Evolutionary conservation across 1,140 invertebrate species (phyloP), one percentile per base, ranked within the genome.

Genomic region (Zaprionus davidi): DNA sequence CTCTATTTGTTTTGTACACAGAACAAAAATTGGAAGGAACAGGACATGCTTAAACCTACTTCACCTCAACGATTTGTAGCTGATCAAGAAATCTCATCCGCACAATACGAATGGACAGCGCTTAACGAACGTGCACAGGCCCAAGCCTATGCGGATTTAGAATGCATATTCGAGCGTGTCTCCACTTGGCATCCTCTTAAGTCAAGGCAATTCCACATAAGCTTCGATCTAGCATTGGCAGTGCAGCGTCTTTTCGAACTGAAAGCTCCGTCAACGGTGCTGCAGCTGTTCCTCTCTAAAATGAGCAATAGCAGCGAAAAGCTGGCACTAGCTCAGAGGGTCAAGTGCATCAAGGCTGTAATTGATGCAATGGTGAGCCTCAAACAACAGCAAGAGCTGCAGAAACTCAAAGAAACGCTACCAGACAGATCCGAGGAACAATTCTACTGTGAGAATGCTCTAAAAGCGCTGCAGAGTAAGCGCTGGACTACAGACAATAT

Each of bases 401-500:
- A 78, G n/a, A 76, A 92, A 57, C 76, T 91, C 5, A 91, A 80
- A 20, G 80, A 91, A 4, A 69, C 87, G 13, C 51, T 93, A 13
- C 66, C 86, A 2, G 81, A 90, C 9, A 70, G 91, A 17, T 91
- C 81, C 38, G 92, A 93, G 57, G 92, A 92, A 59, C 77, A 87
- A 49, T 92, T 92, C 56, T 93, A 93, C 56, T 92, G 92, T 57
- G 92, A 93, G 51, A 93, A 93, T 36, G 90, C 91, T 0, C 44
- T 93, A 0, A 92, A 92, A 57, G 26, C 57, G 9, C 62, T 91
- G 7, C 91, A 92, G 72, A 92, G 82, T 70, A 92, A 92, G 62
- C 88, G 91, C n/a, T 92, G 91, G 92, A 90, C 91, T 24, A 91
- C 91, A 6, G 91, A 92, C 62, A 92, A 81, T 62, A 92, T 92